Percentiles rank a stretch among this genome's conserved stretches.
Conservation (phyloP, 2,113 vertebrate species). For the Pterocles burchelli region DNA sequence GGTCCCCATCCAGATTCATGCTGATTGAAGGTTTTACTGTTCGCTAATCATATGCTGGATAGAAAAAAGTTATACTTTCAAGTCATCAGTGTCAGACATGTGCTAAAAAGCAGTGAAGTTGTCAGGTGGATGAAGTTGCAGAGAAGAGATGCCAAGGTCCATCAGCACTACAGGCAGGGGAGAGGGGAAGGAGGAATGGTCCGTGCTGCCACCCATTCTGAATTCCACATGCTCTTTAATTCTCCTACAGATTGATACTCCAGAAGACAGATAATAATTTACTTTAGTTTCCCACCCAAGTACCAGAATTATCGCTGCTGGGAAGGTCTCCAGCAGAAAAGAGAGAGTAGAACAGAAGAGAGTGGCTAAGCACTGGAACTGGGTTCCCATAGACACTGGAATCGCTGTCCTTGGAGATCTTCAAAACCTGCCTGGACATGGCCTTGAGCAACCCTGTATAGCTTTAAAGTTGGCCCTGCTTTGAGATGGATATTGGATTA, state of each 20-base stretch:
- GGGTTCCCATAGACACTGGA: not conserved
- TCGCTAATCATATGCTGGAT: not conserved
- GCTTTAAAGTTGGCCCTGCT: not conserved
- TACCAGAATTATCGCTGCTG: not conserved
- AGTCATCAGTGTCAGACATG: constrained; percentile 3
- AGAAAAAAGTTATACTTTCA: not conserved
- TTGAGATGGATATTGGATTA: not conserved
- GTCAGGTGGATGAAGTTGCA: not conserved
- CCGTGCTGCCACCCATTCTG: not conserved
- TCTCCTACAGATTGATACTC: not conserved
- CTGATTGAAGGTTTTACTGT: not conserved
- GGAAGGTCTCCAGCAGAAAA: not conserved
- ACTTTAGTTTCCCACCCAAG: not conserved
- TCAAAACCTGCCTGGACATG: not conserved
- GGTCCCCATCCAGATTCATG: not conserved
- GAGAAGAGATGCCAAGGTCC: constrained; percentile 19
- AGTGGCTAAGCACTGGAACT: not conserved
- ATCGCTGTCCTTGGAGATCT: not conserved
- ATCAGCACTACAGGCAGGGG: not conserved
- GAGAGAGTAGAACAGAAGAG: not conserved
- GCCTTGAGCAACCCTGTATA: not conserved
- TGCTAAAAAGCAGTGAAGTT: constrained; percentile 2
- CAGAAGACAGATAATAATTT: not conserved
- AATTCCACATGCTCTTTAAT: not conserved
- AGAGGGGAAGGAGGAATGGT: not conserved